Evolutionary conservation across 2,113 vertebrate species (phyloP).

Genomic region (Lepidothrix coronata): DNA sequence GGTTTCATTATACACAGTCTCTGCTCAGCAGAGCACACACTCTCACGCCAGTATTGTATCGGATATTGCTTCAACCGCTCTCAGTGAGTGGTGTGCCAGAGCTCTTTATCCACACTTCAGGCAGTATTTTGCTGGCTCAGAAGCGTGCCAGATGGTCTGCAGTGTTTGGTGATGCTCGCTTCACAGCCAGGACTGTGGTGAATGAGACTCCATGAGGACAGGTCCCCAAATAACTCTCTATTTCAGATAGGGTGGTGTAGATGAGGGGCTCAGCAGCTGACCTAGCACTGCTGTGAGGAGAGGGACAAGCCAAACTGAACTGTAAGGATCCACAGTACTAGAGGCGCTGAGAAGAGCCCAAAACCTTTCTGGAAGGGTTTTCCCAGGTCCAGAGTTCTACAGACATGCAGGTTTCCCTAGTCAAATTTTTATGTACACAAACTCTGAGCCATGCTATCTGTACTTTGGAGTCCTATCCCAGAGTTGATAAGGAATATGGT

Average conservation of each 20-base stretch:
- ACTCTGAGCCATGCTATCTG: not conserved
- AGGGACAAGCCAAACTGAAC: not conserved
- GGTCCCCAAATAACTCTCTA: not conserved
- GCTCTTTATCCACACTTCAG: not conserved
- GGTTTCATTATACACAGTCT: not conserved
- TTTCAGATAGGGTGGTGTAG: not conserved
- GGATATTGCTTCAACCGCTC: accelerated
- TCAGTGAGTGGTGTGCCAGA: not conserved
- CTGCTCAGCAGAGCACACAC: not conserved
- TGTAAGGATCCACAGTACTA: not conserved
- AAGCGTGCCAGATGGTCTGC: not conserved
- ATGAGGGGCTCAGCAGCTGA: accelerated
- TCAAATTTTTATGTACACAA: not conserved
- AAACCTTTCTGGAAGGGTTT: not conserved
- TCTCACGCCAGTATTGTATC: accelerated
- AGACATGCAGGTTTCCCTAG: not conserved
- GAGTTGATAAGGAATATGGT: not conserved
- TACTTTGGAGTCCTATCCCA: not conserved
- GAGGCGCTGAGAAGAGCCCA: not conserved
- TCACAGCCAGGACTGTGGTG: not conserved
- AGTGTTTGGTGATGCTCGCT: not conserved
- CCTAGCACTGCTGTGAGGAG: not conserved
- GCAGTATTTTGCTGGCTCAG: not conserved
- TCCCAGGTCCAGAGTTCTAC: not conserved
- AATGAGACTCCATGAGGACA: not conserved